Percentiles rank a stretch among this genome's conserved stretches.
These are phyloP conservation scores for Brachyptera risi DNA, from an alignment of 2,888 invertebrate species.

Conservation along the genomic window DNA sequence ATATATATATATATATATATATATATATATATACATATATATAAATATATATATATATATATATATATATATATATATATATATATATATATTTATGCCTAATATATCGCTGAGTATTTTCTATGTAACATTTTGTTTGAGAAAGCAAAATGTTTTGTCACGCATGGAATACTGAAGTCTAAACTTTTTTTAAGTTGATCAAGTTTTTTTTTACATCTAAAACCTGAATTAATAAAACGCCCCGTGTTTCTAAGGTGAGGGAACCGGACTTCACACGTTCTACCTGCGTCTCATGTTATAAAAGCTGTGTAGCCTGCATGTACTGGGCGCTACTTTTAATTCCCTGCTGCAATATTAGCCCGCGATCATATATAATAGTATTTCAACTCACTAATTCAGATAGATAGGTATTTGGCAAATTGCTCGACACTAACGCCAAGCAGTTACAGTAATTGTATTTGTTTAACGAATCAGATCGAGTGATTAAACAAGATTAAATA, in stretches of 20 bases:
- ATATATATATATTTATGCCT: too few species aligned
- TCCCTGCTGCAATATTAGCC: conserved; percentile 14
- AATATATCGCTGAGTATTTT: too few species aligned
- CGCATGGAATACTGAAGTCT: background rate
- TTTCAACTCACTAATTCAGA: conserved; percentile 12
- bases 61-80: too few species aligned
- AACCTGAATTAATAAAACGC: conserved; percentile 13
- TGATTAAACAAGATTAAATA: conserved; percentile 19
- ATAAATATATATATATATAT: too few species aligned
- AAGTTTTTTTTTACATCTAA: background rate
- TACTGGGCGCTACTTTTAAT: background rate
- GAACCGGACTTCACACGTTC: background rate
- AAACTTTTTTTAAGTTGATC: background rate
- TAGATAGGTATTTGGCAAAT: conserved; percentile 14
- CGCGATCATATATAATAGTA: conserved; percentile 17
- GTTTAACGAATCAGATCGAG: conserved; percentile 8
- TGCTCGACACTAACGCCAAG: background rate
- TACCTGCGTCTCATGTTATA: background rate
- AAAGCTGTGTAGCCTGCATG: background rate
- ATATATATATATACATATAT: too few species aligned
- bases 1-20: too few species aligned
- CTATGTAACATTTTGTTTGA: too few species aligned
- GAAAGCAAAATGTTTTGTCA: background rate
- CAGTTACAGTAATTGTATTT: conserved; percentile 16
- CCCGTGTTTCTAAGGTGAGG: background rate